Conservation (phyloP, 2,797 vertebrate species). For the Microcaecilia unicolor region DNA sequence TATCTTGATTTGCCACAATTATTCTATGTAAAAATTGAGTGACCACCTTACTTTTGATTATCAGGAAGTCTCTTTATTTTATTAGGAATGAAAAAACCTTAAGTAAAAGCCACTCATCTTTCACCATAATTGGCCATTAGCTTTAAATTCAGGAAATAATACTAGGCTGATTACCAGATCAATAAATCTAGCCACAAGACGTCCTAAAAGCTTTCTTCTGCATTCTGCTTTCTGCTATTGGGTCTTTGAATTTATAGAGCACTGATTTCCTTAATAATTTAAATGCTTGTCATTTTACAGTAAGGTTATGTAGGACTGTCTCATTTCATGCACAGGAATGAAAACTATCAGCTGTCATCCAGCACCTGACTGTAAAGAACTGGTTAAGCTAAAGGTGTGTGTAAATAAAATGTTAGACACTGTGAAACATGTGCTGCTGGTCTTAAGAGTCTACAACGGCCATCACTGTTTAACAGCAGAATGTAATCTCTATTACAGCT, state of each 20-base stretch:
- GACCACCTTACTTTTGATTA: slow-evolving; percentile 38
- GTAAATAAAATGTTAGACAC: too few relatives aligned
- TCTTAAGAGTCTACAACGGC: too few relatives aligned
- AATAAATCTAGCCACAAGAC: slow-evolving; percentile 66
- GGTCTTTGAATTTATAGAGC: slow-evolving; percentile 51
- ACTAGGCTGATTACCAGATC: slow-evolving; percentile 65
- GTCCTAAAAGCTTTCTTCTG: slow-evolving; percentile 67
- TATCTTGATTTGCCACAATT: slow-evolving; percentile 45
- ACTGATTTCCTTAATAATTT: slow-evolving; percentile 58
- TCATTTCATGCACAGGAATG: too few relatives aligned
- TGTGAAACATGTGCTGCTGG: too few relatives aligned
- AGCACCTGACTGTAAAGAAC: too few relatives aligned
- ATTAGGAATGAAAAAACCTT: slow-evolving; percentile 47
- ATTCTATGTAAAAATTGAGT: slow-evolving; percentile 40
- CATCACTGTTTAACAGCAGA: too few relatives aligned
- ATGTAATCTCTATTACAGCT: too few relatives aligned
- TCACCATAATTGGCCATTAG: slow-evolving; percentile 51
- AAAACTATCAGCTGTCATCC: too few relatives aligned
- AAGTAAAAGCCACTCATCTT: slow-evolving; percentile 52
- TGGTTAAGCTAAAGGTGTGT: too few relatives aligned
- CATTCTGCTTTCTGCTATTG: slow-evolving; percentile 57
- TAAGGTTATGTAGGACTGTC: slow-evolving; percentile 25
- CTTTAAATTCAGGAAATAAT: slow-evolving; percentile 61
- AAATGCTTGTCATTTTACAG: slow-evolving; percentile 39
- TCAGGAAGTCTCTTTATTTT: slow-evolving; percentile 45